phyloP scores from a whole-genome alignment of 2,113 vertebrate species.

The Indicator maculatus region DNA sequence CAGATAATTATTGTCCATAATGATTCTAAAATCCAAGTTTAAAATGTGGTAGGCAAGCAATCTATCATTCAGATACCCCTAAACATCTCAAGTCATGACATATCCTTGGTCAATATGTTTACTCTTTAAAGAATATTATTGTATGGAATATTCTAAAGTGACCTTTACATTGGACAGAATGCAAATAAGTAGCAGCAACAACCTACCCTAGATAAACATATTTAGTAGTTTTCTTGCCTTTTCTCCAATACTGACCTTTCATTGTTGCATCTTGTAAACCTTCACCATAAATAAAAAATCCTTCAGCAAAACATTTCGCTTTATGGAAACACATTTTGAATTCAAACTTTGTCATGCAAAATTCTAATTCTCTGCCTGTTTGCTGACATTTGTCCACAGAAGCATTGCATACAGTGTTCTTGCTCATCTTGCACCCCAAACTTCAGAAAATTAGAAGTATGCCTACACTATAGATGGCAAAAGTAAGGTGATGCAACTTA shows the following conservation, averaged over 20 bases:
- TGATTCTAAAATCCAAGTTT: neutral
- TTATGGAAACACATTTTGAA: neutral
- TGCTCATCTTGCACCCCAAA: neutral
- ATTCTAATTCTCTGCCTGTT: neutral
- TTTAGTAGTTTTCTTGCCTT: neutral
- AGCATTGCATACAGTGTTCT: neutral
- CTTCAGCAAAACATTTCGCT: neutral
- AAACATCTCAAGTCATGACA: neutral
- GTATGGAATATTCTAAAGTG: neutral
- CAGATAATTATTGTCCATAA: neutral
- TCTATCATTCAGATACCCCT: fast-evolving
- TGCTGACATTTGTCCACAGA: neutral
- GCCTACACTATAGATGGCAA: neutral
- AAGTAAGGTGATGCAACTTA: neutral
- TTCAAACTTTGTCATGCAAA: neutral
- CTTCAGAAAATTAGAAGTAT: neutral
- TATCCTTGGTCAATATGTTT: neutral
- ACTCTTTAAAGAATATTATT: neutral
- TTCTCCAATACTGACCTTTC: neutral
- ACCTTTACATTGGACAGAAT: neutral
- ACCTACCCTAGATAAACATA: neutral
- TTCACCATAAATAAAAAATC: neutral
- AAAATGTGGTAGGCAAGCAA: neutral
- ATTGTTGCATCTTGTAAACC: neutral
- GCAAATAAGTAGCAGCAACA: neutral